Evolutionary conservation across 2,113 vertebrate genomes (phyloP).

Genomic region (Mus musculus): GRCm39 chr12:31913501-31914000

Average conservation of each 20-base stretch:
- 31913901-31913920: no score
- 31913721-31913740: no score
- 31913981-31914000: background rate
- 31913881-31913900: no score
- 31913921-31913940: no score
- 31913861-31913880: background rate
- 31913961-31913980: background rate
- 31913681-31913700: background rate
- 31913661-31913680: background rate
- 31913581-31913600: background rate
- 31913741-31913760: background rate
- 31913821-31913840: background rate
- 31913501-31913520: background rate
- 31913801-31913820: background rate
- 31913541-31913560: background rate
- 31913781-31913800: background rate
- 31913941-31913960: no score
- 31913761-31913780: background rate
- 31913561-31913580: background rate
- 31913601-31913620: background rate
- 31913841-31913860: background rate
- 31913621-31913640: background rate
- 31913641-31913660: background rate
- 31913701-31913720: background rate
- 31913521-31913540: background rate